These are phyloP conservation scores for Pseudococcus longispinus DNA, from an alignment of 2,888 invertebrate species.

Conservation along the genomic window DNA sequence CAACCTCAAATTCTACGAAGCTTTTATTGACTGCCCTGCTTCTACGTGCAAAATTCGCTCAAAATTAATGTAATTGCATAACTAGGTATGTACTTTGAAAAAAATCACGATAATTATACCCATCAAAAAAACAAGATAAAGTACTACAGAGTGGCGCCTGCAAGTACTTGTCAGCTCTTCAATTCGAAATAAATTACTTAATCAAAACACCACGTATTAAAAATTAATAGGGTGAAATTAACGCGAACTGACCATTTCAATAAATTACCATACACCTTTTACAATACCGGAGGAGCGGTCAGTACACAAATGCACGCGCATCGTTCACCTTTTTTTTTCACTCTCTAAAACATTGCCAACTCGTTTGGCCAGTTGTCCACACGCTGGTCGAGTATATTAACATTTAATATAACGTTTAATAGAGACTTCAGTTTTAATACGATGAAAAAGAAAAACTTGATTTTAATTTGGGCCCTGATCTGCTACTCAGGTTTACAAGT, in stretches of 20 bases:
- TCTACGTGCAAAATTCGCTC: too few relatives aligned
- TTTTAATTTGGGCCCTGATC: constrained; percentile 5
- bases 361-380: constrained; percentile 43
- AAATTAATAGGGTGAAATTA: constrained; percentile 36
- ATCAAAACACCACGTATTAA: constrained; percentile 9
- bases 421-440: constrained; percentile 51
- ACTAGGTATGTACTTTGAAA: too few relatives aligned
- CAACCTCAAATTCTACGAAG: too few relatives aligned
- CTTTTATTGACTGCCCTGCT: too few relatives aligned
- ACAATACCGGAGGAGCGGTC: neutral
- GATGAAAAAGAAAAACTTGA: constrained; percentile 36
- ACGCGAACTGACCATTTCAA: constrained; percentile 24
- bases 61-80: too few relatives aligned
- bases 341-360: neutral
- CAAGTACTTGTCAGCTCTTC: neutral
- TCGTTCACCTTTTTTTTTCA: neutral
- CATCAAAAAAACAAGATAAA: neutral
- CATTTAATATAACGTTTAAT: constrained; percentile 47
- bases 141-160: neutral
- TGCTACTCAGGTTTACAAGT: constrained; percentile 6
- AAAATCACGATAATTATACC: neutral
- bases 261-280: constrained; percentile 27
- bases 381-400: constrained; percentile 50
- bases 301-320: constrained; percentile 4
- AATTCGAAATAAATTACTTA: constrained; percentile 15